Conservation (phyloP, 2,888 invertebrate species). For the Drosophila paracracens region DNA sequence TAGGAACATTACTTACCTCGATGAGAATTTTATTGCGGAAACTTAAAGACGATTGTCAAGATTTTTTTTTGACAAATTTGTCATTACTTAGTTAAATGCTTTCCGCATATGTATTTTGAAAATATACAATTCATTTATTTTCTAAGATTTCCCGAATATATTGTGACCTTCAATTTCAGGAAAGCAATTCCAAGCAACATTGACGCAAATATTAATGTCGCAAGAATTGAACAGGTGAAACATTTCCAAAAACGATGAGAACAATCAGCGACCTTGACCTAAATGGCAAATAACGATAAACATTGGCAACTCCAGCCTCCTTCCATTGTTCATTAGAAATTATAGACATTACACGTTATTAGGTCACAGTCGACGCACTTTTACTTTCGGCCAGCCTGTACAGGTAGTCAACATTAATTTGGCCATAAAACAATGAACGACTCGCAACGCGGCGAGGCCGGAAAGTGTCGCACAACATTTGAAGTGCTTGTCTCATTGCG, state of each 20-base stretch:
- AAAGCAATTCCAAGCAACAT: conserved; percentile 8
- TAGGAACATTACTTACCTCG: background rate
- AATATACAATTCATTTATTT: background rate
- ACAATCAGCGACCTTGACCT: conserved; percentile 47
- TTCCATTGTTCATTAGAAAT: conserved; percentile 30
- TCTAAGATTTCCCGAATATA: background rate
- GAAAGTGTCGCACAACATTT: conserved; percentile 44
- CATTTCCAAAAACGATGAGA: conserved; percentile 5
- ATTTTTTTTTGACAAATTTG: background rate
- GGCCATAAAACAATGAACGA: conserved; percentile 46
- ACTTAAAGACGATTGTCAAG: background rate
- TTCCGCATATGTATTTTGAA: background rate
- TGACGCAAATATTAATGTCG: conserved; percentile 14
- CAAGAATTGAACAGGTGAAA: conserved; percentile 43
- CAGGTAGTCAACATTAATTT: conserved; percentile 71
- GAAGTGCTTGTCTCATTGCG: conserved; percentile 49
- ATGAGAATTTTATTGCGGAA: background rate
- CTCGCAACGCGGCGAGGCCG: conserved; percentile 12
- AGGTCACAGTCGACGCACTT: conserved; percentile 66
- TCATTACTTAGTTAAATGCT: background rate
- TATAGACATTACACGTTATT: conserved; percentile 61
- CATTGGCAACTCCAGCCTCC: conserved; percentile 3
- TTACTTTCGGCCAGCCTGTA: conserved; percentile 57
- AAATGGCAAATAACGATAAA: conserved; percentile 11
- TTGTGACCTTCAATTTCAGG: background rate